These are phyloP conservation scores for Temnothorax ravouxi DNA, from an alignment of 2,888 invertebrate genomes.

Conservation along the genomic window DNA sequence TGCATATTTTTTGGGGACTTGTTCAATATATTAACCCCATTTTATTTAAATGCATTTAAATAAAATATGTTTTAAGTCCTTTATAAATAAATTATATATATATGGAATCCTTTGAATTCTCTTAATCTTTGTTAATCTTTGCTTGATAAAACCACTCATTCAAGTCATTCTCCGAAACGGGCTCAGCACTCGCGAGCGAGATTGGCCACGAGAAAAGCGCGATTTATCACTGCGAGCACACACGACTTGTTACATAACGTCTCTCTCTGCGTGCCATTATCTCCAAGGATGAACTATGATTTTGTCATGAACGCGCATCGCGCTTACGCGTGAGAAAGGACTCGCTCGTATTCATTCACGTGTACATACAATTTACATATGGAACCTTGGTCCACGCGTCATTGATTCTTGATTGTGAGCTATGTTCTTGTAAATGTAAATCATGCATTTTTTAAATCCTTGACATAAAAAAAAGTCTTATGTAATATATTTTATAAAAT, in stretches of 20 bases:
- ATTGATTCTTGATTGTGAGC: background rate
- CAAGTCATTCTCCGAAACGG: conserved; percentile 4
- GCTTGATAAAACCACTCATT: background rate
- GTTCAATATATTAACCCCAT: background rate
- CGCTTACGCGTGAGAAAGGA: conserved; percentile 40
- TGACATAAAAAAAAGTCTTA: background rate
- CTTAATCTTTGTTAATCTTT: background rate
- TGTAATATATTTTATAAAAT: background rate
- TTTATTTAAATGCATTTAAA: background rate
- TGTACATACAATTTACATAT: background rate
- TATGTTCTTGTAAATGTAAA: conserved; percentile 1
- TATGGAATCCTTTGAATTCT: background rate
- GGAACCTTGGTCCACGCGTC: background rate
- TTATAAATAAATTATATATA: background rate
- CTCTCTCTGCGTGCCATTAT: conserved; percentile 33
- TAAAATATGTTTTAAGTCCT: background rate
- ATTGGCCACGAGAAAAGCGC: conserved; percentile 7
- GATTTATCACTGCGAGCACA: conserved; percentile 26
- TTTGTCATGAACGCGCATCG: background rate
- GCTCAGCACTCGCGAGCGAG: background rate
- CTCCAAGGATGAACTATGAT: conserved; percentile 37
- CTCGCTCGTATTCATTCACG: conserved; percentile 22
- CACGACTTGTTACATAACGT: conserved; percentile 29
- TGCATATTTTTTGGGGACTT: background rate
- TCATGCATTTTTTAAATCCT: conserved; percentile 11